These are phyloP conservation scores for Centropus bengalensis DNA, from an alignment of 2,113 vertebrate species.

Conservation along the genomic window DNA sequence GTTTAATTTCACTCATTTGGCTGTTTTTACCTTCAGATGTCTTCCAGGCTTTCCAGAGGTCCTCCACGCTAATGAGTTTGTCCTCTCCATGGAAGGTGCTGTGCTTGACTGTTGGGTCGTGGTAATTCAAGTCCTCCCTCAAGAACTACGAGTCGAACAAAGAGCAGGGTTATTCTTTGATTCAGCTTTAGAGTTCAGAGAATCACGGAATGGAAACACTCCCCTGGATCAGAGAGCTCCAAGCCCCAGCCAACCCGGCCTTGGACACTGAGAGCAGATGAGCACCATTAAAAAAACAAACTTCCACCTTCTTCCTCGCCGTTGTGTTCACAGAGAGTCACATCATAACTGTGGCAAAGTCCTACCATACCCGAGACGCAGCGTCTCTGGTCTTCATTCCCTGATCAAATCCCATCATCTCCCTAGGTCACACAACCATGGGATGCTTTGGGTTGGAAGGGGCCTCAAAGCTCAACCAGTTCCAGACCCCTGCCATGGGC, in stretches of 20 bases:
- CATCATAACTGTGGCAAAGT: too few relatives aligned
- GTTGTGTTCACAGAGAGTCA: too few relatives aligned
- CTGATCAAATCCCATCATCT: too few relatives aligned
- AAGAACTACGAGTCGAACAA: slow-evolving; percentile 84
- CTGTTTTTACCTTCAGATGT: slow-evolving; percentile 87
- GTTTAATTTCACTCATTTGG: not conserved
- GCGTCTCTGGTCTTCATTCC: too few relatives aligned
- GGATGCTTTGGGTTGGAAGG: not conserved
- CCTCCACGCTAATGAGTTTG: slow-evolving; percentile 97
- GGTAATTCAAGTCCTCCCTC: slow-evolving; percentile 96
- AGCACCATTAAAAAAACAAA: too few relatives aligned
- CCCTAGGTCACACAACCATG: too few relatives aligned
- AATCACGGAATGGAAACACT: not conserved
- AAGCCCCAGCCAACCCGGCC: too few relatives aligned
- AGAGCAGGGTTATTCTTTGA: not conserved
- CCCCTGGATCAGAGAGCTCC: too few relatives aligned
- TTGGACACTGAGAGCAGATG: too few relatives aligned
- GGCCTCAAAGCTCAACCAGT: accelerated
- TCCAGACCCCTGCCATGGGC: not conserved
- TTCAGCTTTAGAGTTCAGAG: not conserved
- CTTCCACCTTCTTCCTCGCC: too few relatives aligned
- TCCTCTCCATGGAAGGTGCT: slow-evolving; percentile 97
- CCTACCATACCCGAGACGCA: too few relatives aligned
- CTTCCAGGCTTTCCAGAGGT: slow-evolving; percentile 97
- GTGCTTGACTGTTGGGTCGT: slow-evolving; percentile 95